These are phyloP conservation scores for Aphaenogaster rudis DNA, from an alignment of 1,140 invertebrate species.

Conservation along the genomic window DNA sequence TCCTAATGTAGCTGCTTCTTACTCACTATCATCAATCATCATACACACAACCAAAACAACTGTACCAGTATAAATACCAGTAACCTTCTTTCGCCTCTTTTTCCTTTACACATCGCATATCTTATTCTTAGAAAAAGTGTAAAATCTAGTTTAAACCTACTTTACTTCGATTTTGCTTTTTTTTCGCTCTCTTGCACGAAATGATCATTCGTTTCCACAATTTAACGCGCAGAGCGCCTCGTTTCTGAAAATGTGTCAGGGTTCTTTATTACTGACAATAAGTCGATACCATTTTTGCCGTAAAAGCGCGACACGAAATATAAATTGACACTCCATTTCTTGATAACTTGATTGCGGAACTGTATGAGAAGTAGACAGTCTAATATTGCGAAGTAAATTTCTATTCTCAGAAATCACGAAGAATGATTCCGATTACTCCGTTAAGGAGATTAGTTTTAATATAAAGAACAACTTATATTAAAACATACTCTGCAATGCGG, in stretches of 20 bases:
- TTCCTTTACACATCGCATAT: neutral
- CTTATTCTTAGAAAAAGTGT: conserved; percentile 56
- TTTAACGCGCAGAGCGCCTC: neutral
- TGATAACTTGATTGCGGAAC: neutral
- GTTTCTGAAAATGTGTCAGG: neutral
- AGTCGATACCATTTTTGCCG: neutral
- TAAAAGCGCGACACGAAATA: conserved; percentile 15
- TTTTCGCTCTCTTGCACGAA: neutral
- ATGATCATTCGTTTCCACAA: neutral
- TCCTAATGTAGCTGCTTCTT: conserved; percentile 31
- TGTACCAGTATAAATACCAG: conserved; percentile 9
- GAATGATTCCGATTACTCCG: conserved; percentile 6
- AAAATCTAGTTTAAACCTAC: conserved; percentile 29
- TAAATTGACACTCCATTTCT: conserved; percentile 25
- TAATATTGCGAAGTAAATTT: conserved; percentile 20
- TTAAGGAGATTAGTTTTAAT: conserved; percentile 1
- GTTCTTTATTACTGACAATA: neutral
- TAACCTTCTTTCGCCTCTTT: neutral
- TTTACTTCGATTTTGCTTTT: neutral
- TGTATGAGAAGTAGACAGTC: neutral
- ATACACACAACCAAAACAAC: neutral
- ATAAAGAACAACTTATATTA: neutral
- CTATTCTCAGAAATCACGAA: neutral
- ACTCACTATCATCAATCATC: conserved; percentile 14
- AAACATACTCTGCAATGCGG: no score